A percentile compares a stretch with the other conserved stretches of the same genome.
These are phyloP conservation scores for Heliothis virescens DNA, from an alignment of 1,140 invertebrate species.

Conservation along the genomic window DNA sequence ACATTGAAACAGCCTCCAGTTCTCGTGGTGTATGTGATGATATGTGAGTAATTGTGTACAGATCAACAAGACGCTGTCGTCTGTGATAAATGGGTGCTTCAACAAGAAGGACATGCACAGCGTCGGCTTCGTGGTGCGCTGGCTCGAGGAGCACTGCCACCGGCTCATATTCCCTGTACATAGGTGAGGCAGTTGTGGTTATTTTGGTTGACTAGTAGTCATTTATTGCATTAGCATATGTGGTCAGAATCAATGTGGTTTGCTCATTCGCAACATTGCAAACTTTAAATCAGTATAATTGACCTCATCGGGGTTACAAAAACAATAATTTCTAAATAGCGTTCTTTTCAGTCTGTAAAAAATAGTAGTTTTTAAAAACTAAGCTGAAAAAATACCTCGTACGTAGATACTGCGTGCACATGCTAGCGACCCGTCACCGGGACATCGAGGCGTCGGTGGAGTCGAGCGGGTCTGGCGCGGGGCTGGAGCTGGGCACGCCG, in stretches of 20 bases:
- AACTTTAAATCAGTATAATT: no score
- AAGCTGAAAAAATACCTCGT: no score
- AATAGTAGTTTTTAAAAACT: no score
- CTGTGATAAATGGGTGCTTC: constrained; percentile 92
- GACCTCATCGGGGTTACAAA: no score
- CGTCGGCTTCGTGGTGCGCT: constrained; percentile 91
- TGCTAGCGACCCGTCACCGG: constrained; percentile 91
- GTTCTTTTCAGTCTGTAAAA: neutral
- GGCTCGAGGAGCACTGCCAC: constrained; percentile 92
- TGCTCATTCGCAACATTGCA: no score
- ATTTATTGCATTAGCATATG: no score
- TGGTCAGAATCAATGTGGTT: no score
- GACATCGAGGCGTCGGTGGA: constrained; percentile 86
- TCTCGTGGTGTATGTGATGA: neutral
- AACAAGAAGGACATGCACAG: constrained; percentile 92
- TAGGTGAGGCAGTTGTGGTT: constrained; percentile 79
- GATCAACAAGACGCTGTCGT: constrained; percentile 89
- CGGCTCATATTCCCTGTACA: constrained; percentile 92
- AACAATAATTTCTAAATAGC: no score
- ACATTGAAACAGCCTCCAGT: no score
- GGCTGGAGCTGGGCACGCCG: constrained; percentile 91
- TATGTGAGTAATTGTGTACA: constrained; percentile 59
- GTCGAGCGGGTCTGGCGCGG: constrained; percentile 81
- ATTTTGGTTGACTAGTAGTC: neutral
- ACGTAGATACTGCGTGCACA: constrained; percentile 89